Evolutionary conservation across 1,140 invertebrate species (phyloP), one percentile per base, ranked within the genome.

Genomic region (Marisa cornuarietis): DNA sequence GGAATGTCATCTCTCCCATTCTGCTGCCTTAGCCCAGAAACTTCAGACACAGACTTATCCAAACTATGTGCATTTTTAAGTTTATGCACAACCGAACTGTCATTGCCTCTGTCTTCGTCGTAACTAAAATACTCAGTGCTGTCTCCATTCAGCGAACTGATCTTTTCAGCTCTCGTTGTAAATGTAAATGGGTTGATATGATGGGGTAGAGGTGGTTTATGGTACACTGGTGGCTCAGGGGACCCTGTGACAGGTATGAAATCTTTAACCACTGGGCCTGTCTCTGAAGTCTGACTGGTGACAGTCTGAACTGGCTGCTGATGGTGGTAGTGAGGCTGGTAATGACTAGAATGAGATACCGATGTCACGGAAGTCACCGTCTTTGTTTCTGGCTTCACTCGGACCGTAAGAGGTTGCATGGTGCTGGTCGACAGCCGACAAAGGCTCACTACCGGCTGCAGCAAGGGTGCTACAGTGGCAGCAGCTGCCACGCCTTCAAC

Each of bases 171-270:
- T 58, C 54, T 58, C 9, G 76, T 77, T 18, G 76, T 63, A 26
- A 77, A 77, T 31, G 76, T 77, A 63, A 77, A 77, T 13, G 76
- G 76, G 63, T 77, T 77, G 6, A 68, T 26, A 24, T 77, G 76
- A 13, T 63, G 31, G 16, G 76, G 65, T 16, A 69, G 26, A 31
- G 73, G 58, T 13, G 54, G 73, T 10, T 31, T 20, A 26, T 31
- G 69, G 18, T 31, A 26, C 8, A 61, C 54, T 16, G 62, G 76
- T 31, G 76, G 76, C n/a, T 77, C 76, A 10, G 76, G 76, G 2
- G 76, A 69, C 20, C 65, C 16, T n/a, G 65, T 31, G 42, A 77
- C 76, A 49, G 76, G 76, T 22, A 77, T 18, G 42, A 77, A 77
- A 22, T 77, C 76, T 51, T 77, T 77, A 42, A 77, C 65, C 42